Base-by-base conservation (phyloP, 1,140 invertebrate genomes). In the Scaptomyza pallida region DNA sequence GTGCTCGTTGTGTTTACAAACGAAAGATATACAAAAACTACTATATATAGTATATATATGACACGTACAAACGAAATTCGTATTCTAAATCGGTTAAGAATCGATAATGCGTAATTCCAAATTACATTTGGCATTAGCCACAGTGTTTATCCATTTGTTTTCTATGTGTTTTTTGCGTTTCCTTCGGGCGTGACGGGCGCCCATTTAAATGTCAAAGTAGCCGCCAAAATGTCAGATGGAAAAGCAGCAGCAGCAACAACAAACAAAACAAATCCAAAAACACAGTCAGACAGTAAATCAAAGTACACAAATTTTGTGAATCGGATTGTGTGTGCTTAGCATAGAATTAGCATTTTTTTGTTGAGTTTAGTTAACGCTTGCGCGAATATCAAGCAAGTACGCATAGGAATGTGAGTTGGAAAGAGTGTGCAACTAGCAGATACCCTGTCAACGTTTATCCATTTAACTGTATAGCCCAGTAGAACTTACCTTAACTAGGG, bases 141-240 rank as follows among this genome's bases (percentile, higher is more conserved):
- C 26, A 30, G 8, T 9, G 26, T 30, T 30, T 30, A 30, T 30
- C 2, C 47, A 21, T 23, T 21, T 26, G 26, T 56, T 40, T 37
- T 47, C 12, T 35, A 10, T 59, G 15, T 47, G 10, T 43, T 43
- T 26, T 15, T 15, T 16, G 16, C 26, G 30, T 63, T 63, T 63
- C 54, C 54, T 70, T 63, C 45, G 26, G 43, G 37, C 48, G 33
- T 10, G 23, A 44, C 45, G 37, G 19, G 15, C 45, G 68, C 45
- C 68, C 35, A 65, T 71, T 71, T 26, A 65, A 71, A 71, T 57
- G 68, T 71, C 68, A 71, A 71, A 65, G 62, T 57, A 52, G 68
- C 68, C 68, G 61, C 61, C 61, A 52, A 71, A 70, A 71, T 71
- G 68, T 59, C 61, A 71, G 61, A 37, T 5, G 35, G 2, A 13